Evolutionary conservation across 2,113 vertebrate species (phyloP).

Genomic region (Sinocyclocheilus maitianheensis): DNA sequence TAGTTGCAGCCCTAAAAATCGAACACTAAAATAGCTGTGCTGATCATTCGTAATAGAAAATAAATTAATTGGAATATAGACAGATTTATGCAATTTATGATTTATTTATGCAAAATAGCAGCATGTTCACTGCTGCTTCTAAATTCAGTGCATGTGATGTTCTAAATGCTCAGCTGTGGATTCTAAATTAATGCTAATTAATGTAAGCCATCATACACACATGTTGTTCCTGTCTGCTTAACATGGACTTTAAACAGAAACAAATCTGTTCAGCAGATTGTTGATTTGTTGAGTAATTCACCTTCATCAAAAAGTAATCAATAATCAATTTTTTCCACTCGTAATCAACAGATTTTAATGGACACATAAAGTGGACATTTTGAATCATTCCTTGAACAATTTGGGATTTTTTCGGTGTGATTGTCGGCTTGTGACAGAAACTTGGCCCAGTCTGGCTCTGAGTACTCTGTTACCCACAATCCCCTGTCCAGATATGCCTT

Average conservation of each 20-base stretch:
- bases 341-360: neutral
- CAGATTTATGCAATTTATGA: neutral
- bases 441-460: neutral
- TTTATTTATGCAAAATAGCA: no score
- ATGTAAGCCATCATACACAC: neutral
- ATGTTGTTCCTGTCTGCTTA: neutral
- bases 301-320: neutral
- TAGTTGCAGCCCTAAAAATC: neutral
- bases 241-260: neutral
- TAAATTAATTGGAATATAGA: neutral
- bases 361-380: neutral
- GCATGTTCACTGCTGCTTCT: neutral
- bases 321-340: neutral
- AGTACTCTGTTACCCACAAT: conserved; percentile 3
- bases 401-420: neutral
- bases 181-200: conserved; percentile 17
- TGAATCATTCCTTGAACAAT: neutral
- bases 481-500: conserved; percentile 1
- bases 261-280: conserved; percentile 6
- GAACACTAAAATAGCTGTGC: neutral
- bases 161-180: conserved; percentile 33
- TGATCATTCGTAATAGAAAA: neutral
- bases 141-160: conserved; percentile 10
- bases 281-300: neutral
- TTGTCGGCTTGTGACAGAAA: neutral